Evolutionary conservation across 2,797 vertebrate genomes (phyloP), one percentile per base, ranked within the genome.

Genomic region (Tarsius wallacei): DNA sequence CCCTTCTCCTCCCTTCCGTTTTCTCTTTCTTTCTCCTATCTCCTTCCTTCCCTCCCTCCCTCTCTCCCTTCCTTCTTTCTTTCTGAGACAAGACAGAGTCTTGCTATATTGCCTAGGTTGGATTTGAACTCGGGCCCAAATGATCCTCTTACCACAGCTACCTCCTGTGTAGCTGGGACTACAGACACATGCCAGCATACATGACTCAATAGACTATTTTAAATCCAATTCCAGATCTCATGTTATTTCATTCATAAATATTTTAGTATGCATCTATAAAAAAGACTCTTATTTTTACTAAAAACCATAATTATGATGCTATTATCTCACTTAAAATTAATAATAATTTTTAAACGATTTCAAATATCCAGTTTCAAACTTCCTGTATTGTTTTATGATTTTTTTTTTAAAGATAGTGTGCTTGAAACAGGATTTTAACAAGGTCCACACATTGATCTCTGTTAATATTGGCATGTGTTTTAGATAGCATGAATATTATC

Each of bases 241-340:
- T n/a, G 8, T 70, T 90, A 84, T 36, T 92, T 70, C 5, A 68
- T 63, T 24, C 36, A 16, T 57, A 74, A 87, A 33, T 84, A 53
- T 87, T 92, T 90, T 74, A 89, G 53, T 33, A 47, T 82, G 3
- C 33, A 70, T 80, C 26, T 68, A 64, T 90, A 81, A 90, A 78
- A 94, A 59, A 26, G 36, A 61, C 11, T 47, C 33, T 76, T 53
- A 11, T 90, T 94, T 96, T 94, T 71, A 63, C 55, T 4, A 68
- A 74, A 88, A 77, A 13, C 11, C 4, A 28, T 51, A 74, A 76
- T 53, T 55, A 73, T 0, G 80, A 57, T 74, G 70, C 13, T 61
- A 80, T 59, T 68, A 36, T 70, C 19, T 94, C 19, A 84, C n/a
- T 24, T 68, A 87, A 89, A 87, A 49, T 51, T 82, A 71, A 49